Evolutionary conservation across 1,140 invertebrate species (phyloP), one percentile per base, ranked within the genome.

Genomic region (Adoxophyes honmai): DNA sequence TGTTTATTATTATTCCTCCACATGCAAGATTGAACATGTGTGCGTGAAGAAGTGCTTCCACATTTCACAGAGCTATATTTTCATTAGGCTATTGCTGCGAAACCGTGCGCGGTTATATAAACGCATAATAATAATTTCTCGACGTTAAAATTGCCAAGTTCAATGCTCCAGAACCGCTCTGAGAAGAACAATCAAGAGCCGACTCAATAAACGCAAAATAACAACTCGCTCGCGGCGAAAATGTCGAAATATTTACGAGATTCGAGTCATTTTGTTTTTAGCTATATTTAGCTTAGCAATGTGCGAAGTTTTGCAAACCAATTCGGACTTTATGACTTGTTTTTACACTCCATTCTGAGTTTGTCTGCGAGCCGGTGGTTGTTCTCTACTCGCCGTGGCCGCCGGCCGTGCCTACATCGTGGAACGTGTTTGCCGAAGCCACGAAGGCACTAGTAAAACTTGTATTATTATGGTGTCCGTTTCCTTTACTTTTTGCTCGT

Each of bases 221-320:
- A 79, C 72, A 62, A 73, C 64, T 71, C 59, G 69, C 64, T 62
- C 55, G 62, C 68, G 63, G 75, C 72, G 66, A 70, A 72, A 75
- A 77, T 78, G 75, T 75, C 78, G 77, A 81, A 81, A 78, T 76
- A 64, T 81, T 82, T 78, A 81, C 78, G 62, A 76, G 67, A 68
- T 70, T 55, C 64, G 42, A 60, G 62, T 62, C 70, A 73, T 76
- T 80, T 75, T 73, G 62, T 69, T 70, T 70, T 59, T 48, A 54
- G 66, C 58, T 64, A 68, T 66, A 62, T 81, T 72, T 71, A 70
- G 60, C 66, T 59, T 38, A 44, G 51, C 60, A 67, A 61, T 64
- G 37, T 70, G 58, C 54, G 13, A 66, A 64, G 60, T 59, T 61
- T 63, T 28, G 36, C 68, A 74, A 61, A 60, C 65, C 52, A 83